These are phyloP conservation scores for Apotomis turbidana DNA, from an alignment of 2,888 invertebrate genomes.

Conservation along the genomic window DNA sequence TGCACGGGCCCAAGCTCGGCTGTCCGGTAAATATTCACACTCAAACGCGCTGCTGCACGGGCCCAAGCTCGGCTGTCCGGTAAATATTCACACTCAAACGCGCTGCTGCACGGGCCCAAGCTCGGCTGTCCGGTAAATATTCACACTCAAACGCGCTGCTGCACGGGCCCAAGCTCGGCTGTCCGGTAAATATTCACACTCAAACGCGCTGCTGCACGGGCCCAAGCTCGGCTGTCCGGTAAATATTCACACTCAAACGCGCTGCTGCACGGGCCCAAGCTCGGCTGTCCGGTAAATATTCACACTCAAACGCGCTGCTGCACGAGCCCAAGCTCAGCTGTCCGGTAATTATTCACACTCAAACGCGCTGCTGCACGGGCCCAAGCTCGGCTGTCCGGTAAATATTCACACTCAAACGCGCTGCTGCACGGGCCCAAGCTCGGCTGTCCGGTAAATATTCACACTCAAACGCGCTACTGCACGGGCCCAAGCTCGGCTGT, in stretches of 20 bases:
- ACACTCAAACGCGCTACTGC: conserved; percentile 87
- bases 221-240: conserved; percentile 94
- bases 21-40: conserved; percentile 88
- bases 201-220: conserved; percentile 90
- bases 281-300: conserved; percentile 89
- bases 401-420: too few relatives aligned
- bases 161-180: conserved; percentile 94
- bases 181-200: conserved; percentile 87
- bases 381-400: conserved; percentile 93
- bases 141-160: too few relatives aligned
- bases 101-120: conserved; percentile 92
- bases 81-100: too few relatives aligned
- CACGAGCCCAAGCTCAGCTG: conserved; percentile 94
- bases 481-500: conserved; percentile 94
- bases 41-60: conserved; percentile 91
- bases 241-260: too few relatives aligned
- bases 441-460: conserved; percentile 88
- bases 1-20: conserved; percentile 93
- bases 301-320: conserved; percentile 86
- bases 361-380: conserved; percentile 91
- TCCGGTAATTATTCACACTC: conserved; percentile 86
- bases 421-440: conserved; percentile 93
- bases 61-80: conserved; percentile 93
- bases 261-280: conserved; percentile 91
- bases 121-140: conserved; percentile 89